phyloP scores from a whole-genome alignment of 2,888 invertebrate species.

The Acrobasis suavella region DNA sequence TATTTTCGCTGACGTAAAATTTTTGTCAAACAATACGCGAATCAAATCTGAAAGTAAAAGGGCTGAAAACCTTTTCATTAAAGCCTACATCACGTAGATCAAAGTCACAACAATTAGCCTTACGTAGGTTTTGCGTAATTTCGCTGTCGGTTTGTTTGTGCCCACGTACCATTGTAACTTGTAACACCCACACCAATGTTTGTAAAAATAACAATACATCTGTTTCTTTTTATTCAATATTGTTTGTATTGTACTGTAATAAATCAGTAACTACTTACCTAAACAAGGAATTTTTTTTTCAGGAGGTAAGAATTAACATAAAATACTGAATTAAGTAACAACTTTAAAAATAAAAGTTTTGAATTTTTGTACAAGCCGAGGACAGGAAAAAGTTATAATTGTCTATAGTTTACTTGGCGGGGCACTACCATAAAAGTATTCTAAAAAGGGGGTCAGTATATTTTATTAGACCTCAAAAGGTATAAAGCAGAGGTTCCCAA shows the following conservation, averaged over 20 bases:
- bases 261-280: neutral
- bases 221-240: neutral
- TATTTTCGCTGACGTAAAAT: neutral
- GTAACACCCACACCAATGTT: slow-evolving; percentile 4
- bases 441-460: too few relatives aligned
- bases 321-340: too few relatives aligned
- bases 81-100: slow-evolving; percentile 9
- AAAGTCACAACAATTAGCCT: slow-evolving; percentile 16
- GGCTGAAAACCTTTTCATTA: neutral
- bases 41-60: neutral
- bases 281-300: too few relatives aligned
- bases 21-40: neutral
- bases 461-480: neutral
- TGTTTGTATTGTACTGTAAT: neutral
- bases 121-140: slow-evolving; percentile 16
- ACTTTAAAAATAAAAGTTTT: too few relatives aligned
- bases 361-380: too few relatives aligned
- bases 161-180: slow-evolving; percentile 24
- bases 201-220: neutral
- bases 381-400: too few relatives aligned
- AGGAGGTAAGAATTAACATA: too few relatives aligned
- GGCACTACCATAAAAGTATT: too few relatives aligned
- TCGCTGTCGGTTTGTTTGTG: slow-evolving; percentile 15
- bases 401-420: too few relatives aligned
- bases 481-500: too few relatives aligned